Percentiles rank a stretch among this genome's conserved stretches.
phyloP scores from a whole-genome alignment of 2,888 invertebrate species.

The Bhutanitis thaidina region DNA sequence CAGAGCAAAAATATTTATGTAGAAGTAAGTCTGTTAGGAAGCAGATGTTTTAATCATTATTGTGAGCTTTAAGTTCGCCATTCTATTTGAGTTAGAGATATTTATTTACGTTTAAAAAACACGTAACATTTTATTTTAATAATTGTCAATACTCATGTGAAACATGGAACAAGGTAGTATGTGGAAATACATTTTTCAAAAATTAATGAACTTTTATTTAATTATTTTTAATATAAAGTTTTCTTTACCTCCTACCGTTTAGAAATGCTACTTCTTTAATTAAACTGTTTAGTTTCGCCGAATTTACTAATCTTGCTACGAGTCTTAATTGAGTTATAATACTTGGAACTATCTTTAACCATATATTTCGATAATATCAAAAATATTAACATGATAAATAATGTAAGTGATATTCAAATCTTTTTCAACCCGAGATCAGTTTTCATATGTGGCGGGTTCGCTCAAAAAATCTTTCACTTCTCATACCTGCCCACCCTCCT shows the following conservation, averaged over 20 bases:
- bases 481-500: slow-evolving; percentile 62
- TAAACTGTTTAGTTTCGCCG: no score
- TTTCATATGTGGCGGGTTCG: slow-evolving; percentile 33
- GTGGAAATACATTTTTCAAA: slow-evolving; percentile 32
- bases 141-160: slow-evolving; percentile 54
- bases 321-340: no score
- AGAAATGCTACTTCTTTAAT: no score
- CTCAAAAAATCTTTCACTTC: slow-evolving; percentile 29
- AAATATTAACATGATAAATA: no score
- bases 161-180: slow-evolving; percentile 48
- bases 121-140: slow-evolving; percentile 23
- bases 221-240: background rate
- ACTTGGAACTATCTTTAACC: no score
- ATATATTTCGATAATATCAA: no score
- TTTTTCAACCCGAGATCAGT: slow-evolving; percentile 32
- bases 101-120: slow-evolving; percentile 18
- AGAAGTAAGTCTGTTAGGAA: slow-evolving; percentile 9
- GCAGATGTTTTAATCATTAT: slow-evolving; percentile 17
- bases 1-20: background rate
- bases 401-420: no score
- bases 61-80: slow-evolving; percentile 29
- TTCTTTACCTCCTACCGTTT: no score
- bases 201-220: background rate
- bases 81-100: slow-evolving; percentile 38
- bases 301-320: no score